Evolutionary conservation across 2,113 vertebrate species (phyloP), one percentile per base, ranked within the genome.

Genomic region (Cavia porcellus): DNA sequence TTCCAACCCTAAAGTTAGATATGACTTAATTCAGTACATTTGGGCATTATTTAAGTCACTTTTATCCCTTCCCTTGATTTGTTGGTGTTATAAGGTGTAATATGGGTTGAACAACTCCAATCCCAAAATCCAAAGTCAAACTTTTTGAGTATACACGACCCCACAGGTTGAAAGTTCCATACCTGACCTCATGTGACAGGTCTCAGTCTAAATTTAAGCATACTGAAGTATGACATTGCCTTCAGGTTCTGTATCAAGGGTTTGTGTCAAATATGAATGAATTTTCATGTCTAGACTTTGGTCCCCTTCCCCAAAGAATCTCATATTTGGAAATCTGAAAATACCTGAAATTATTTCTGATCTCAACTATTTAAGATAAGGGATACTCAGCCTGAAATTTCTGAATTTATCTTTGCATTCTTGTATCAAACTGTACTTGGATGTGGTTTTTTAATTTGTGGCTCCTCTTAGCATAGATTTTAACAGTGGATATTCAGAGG

Each of bases 21-120:
- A 10, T 79, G 89, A 86, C 80, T 95, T 64, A 79, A 59, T 91
- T n/a, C 95, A 32, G 32, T 70, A 6, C 35, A n/a, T 77, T 85
- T 62, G 57, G 57, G 35, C 61, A 66, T 89, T 93, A 79, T 77
- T 87, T 32, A 70, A 93, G 45, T 94, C 62, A 14, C 13, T 57
- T 68, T 45, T 52, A 0, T 15, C 59, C 3, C 3, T 14, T 19
- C 13, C 28, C 8, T 47, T 32, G 17, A 88, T 20, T 24, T 64
- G 0, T 84, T 89, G 20, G 52, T 91, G 17, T 77, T 91, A 35
- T 0, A 64, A n/a, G 79, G 68, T 14, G 20, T 52, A 38, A 57
- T 50, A 28, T 30, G 7, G 4, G 5, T 70, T 88, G 85, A 47
- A 80, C 4, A 5, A 70, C 15, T 19, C 62, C 59, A 81, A 35